Conservation (phyloP, 1,140 invertebrate genomes). For the Arion vulgaris region DNA sequence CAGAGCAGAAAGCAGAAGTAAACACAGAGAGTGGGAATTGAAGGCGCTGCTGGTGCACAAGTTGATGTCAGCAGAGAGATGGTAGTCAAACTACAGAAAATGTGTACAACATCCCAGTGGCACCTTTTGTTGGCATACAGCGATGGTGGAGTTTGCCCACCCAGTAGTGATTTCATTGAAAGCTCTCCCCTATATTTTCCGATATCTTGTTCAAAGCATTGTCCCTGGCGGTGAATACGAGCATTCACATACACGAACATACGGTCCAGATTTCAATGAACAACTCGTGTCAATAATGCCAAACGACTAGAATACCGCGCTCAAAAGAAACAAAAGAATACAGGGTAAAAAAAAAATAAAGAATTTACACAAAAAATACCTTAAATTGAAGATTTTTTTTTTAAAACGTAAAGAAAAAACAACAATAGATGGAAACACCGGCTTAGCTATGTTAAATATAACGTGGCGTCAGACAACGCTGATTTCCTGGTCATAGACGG, state of each 20-base stretch:
- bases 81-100: neutral
- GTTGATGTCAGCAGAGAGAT: neutral
- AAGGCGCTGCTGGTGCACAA: neutral
- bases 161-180: constrained; percentile 19
- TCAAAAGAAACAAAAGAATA: neutral
- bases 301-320: neutral
- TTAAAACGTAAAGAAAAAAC: too few species aligned
- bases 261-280: constrained; percentile 10
- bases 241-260: constrained; percentile 12
- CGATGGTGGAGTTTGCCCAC: constrained; percentile 10
- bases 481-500: neutral
- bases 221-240: neutral
- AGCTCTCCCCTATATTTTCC: neutral
- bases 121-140: constrained; percentile 6
- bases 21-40: neutral
- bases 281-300: constrained; percentile 24
- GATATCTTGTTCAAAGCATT: neutral
- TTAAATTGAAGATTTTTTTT: too few species aligned
- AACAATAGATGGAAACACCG: too few species aligned
- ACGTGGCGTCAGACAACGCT: neutral
- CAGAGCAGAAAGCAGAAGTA: neutral
- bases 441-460: neutral
- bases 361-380: neutral
- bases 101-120: neutral
- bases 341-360: neutral